A percentile compares a stretch with the other conserved stretches of the same genome.
phyloP scores from a whole-genome alignment of 2,797 vertebrate genomes.

The Botia kubotai region DNA sequence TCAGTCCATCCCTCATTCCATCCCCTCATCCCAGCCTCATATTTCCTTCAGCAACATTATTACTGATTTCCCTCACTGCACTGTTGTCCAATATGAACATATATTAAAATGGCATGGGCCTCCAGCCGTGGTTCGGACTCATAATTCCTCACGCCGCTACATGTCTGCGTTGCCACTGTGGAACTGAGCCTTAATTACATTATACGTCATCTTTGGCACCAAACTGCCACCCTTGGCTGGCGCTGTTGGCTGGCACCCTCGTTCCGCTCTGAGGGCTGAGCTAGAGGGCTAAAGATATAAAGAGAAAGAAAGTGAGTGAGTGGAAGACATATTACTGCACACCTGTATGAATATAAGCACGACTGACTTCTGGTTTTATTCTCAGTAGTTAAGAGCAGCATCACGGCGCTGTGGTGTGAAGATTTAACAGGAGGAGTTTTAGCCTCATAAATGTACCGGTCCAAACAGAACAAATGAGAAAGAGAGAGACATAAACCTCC shows the following conservation, averaged over 20 bases:
- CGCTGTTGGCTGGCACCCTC: slow-evolving; percentile 74
- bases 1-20: slow-evolving; percentile 12
- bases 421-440: slow-evolving; percentile 64
- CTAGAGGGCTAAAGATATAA: neutral
- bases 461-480: slow-evolving; percentile 69
- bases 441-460: slow-evolving; percentile 73
- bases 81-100: slow-evolving; percentile 59
- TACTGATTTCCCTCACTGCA: slow-evolving; percentile 39
- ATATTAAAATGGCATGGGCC: slow-evolving; percentile 58
- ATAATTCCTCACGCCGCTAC: slow-evolving; percentile 68
- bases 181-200: slow-evolving; percentile 79
- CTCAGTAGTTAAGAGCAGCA: slow-evolving; percentile 20
- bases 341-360: slow-evolving; percentile 3
- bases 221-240: slow-evolving; percentile 78
- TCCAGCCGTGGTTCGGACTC: slow-evolving; percentile 69
- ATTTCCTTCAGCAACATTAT: slow-evolving; percentile 54
- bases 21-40: slow-evolving; percentile 41
- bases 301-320: slow-evolving; percentile 20
- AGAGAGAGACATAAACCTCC: slow-evolving; percentile 70
- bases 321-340: slow-evolving; percentile 1
- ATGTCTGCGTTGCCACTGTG: slow-evolving; percentile 76
- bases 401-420: slow-evolving; percentile 57
- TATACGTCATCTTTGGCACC: slow-evolving; percentile 82
- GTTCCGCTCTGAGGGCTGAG: slow-evolving; percentile 69
- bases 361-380: neutral